Conservation (phyloP, 2,113 vertebrate genomes). For the Excalfactoria chinensis region DNA sequence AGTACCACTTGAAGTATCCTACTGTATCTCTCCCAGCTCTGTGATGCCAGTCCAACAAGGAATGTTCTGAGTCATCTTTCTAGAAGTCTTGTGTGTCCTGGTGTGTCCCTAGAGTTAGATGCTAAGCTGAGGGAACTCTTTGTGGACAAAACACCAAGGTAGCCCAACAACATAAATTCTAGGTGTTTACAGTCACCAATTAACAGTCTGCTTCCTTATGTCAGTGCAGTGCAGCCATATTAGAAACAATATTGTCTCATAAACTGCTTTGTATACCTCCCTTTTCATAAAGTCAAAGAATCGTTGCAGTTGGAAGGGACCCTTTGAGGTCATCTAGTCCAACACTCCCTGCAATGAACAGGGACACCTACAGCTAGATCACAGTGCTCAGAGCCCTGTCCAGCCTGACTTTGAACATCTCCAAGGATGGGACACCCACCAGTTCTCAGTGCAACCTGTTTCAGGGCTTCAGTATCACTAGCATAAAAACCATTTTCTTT, state of each 20-base stretch:
- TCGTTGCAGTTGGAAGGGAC: too few relatives aligned
- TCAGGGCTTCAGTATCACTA: too few relatives aligned
- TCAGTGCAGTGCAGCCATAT: background rate
- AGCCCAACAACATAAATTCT: rapidly evolving
- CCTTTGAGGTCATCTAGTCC: too few relatives aligned
- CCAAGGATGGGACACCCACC: too few relatives aligned
- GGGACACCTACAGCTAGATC: too few relatives aligned
- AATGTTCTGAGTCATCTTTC: background rate
- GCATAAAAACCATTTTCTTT: too few relatives aligned
- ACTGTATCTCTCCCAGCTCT: background rate
- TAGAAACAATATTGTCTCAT: background rate
- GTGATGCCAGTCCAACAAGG: background rate
- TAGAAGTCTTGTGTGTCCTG: background rate
- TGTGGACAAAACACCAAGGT: rapidly evolving
- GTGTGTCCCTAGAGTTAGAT: background rate
- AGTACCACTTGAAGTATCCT: background rate
- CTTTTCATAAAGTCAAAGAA: background rate
- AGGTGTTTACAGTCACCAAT: background rate
- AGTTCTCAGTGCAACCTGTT: too few relatives aligned
- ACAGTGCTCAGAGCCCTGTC: too few relatives aligned
- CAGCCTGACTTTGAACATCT: too few relatives aligned
- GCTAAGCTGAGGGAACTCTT: background rate
- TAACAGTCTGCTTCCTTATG: background rate
- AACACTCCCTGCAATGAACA: too few relatives aligned
- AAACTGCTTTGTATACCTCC: background rate